phyloP scores from a whole-genome alignment of 2,797 vertebrate genomes.

The Lateolabrax maculatus region DNA sequence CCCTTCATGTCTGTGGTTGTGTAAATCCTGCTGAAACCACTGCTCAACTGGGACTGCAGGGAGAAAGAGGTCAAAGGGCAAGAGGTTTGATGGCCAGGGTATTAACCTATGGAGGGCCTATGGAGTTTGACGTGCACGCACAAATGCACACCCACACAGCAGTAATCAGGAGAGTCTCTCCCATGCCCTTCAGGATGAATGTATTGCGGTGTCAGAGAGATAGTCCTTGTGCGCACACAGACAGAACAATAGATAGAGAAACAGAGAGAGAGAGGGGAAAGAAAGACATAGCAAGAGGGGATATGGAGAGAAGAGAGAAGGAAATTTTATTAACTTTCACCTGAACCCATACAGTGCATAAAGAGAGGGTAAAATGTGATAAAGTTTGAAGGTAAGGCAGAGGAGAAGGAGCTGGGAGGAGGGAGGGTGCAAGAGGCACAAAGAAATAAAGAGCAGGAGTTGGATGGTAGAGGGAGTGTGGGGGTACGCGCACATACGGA shows the following conservation, averaged over 20 bases:
- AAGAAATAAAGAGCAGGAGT: slow-evolving; percentile 62
- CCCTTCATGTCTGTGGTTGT: slow-evolving; percentile 3
- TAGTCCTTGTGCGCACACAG: slow-evolving; percentile 36
- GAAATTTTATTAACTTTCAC: slow-evolving; percentile 66
- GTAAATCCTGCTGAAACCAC: slow-evolving; percentile 28
- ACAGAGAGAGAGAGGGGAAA: background rate
- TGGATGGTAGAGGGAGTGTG: slow-evolving; percentile 48
- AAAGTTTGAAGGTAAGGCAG: slow-evolving; percentile 65
- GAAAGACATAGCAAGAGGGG: slow-evolving; percentile 32
- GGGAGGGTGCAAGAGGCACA: slow-evolving; percentile 49
- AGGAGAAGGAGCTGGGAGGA: slow-evolving; percentile 44
- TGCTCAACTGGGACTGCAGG: slow-evolving; percentile 20
- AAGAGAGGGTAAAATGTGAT: slow-evolving; percentile 62
- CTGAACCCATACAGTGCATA: slow-evolving; percentile 65
- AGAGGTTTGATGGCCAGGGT: slow-evolving; percentile 40
- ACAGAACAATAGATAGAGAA: slow-evolving; percentile 42
- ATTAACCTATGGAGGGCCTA: slow-evolving; percentile 48
- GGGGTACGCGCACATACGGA: slow-evolving; percentile 63
- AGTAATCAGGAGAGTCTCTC: slow-evolving; percentile 40
- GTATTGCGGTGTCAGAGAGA: slow-evolving; percentile 35
- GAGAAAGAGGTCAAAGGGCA: slow-evolving; percentile 47
- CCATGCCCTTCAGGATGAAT: slow-evolving; percentile 65
- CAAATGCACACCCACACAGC: slow-evolving; percentile 45
- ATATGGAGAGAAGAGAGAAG: slow-evolving; percentile 43
- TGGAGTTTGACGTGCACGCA: slow-evolving; percentile 26